Evolutionary conservation across 2,113 vertebrate genomes (phyloP).

Genomic region (Hydrolagus affinis): DNA sequence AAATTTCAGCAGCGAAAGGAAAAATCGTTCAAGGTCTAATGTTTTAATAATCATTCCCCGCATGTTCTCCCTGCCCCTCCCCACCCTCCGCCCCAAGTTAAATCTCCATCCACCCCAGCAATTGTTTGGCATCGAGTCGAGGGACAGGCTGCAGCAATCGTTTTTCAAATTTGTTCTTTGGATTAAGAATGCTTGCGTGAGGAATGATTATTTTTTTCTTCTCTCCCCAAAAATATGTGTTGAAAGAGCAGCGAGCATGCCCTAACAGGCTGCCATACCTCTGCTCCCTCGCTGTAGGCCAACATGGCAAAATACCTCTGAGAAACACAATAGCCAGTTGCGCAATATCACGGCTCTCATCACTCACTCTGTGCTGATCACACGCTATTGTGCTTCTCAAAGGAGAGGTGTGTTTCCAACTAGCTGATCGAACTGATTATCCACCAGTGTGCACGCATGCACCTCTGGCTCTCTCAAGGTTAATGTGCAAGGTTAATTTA

Average conservation of each 20-base stretch:
- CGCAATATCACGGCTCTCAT: background rate
- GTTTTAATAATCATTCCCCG: background rate
- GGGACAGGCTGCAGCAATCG: constrained; percentile 58
- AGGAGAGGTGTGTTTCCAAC: too few relatives aligned
- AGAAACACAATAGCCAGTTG: background rate
- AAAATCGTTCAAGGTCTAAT: too few relatives aligned
- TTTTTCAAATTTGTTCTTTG: constrained; percentile 64
- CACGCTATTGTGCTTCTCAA: too few relatives aligned
- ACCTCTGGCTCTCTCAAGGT: too few relatives aligned
- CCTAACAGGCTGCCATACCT: constrained; percentile 56
- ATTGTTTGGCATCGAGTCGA: constrained; percentile 59
- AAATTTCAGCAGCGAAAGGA: too few relatives aligned
- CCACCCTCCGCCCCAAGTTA: background rate
- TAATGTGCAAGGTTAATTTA: too few relatives aligned
- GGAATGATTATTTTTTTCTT: constrained; percentile 52
- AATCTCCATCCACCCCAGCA: constrained; percentile 39
- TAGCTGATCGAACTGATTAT: too few relatives aligned
- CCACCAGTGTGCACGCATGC: too few relatives aligned
- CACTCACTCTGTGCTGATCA: background rate
- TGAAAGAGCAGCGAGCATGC: constrained; percentile 64
- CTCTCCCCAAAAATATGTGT: constrained; percentile 38
- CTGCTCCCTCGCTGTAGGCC: background rate
- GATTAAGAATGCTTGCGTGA: constrained; percentile 61
- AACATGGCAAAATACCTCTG: background rate
- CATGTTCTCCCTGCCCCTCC: background rate